Evolutionary conservation across 1,140 invertebrate species (phyloP).

Genomic region (Gryon sp.): DNA sequence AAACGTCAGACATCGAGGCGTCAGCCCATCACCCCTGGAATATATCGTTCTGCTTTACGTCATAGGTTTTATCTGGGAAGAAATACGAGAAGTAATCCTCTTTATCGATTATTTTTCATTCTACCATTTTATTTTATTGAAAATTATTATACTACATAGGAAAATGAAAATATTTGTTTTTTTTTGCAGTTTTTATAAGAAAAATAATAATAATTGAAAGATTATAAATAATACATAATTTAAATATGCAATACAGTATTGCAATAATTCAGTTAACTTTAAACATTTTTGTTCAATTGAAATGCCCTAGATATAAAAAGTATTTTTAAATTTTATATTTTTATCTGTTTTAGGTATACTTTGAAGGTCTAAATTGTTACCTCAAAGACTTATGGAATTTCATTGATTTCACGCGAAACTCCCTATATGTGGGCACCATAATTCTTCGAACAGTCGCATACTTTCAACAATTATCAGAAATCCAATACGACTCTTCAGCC

Average conservation of each 20-base stretch:
- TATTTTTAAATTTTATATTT: no score
- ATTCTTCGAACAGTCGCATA: constrained; percentile 88
- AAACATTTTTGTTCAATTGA: no score
- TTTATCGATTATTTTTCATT: no score
- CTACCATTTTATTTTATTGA: no score
- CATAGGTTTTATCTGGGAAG: constrained; percentile 93
- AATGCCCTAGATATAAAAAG: no score
- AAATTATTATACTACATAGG: no score
- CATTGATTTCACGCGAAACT: constrained; percentile 95
- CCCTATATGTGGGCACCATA: constrained; percentile 89
- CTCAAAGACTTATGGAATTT: constrained; percentile 97
- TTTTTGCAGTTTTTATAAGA: no score
- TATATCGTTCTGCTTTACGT: constrained; percentile 88
- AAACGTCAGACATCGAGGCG: constrained; percentile 85
- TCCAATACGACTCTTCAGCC: constrained; percentile 82
- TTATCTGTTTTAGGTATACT: constrained; percentile 85
- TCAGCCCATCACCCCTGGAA: constrained; percentile 88
- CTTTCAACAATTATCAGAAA: constrained; percentile 86
- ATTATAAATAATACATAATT: no score
- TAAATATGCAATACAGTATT: no score
- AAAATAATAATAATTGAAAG: no score
- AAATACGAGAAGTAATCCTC: constrained; percentile 87
- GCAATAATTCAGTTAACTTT: no score
- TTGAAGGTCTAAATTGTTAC: constrained; percentile 90
- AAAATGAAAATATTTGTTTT: no score